Percentiles rank a stretch among this genome's conserved stretches.
Conservation (phyloP, 1,140 invertebrate genomes). For the Scylla paramamosain region DNA sequence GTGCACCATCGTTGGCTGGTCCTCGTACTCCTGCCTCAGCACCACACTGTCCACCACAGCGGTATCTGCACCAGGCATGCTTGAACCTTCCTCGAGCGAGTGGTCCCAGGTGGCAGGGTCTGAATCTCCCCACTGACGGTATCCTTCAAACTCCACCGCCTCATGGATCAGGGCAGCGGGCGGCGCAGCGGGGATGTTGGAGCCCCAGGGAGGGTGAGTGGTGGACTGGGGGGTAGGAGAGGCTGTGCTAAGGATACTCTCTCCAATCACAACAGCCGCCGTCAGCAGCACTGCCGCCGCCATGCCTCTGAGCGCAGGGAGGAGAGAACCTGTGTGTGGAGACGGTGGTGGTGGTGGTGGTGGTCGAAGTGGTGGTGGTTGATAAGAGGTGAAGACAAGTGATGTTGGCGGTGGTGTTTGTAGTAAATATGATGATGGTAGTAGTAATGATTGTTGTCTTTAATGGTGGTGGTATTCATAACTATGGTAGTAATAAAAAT, state of each 20-base stretch:
- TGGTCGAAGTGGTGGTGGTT: not conserved
- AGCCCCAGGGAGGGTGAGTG: not conserved
- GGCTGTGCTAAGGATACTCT: not conserved
- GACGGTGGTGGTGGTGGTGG: constrained; percentile 29
- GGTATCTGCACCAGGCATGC: not conserved
- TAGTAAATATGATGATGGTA: not conserved
- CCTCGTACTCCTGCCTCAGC: constrained; percentile 44
- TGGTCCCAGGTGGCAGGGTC: too few relatives aligned
- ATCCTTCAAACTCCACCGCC: too few relatives aligned
- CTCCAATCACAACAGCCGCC: too few relatives aligned
- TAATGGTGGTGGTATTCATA: too few relatives aligned
- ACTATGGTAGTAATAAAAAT: too few relatives aligned
- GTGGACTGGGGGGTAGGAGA: not conserved
- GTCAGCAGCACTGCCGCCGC: too few relatives aligned
- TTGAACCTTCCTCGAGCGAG: too few relatives aligned
- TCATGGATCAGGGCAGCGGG: not conserved
- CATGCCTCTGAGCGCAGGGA: too few relatives aligned
- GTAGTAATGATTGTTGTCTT: too few relatives aligned
- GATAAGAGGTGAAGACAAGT: not conserved
- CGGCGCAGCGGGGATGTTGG: not conserved
- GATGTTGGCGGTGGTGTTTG: not conserved
- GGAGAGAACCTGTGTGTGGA: not conserved
- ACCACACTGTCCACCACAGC: not conserved
- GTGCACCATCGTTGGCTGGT: constrained; percentile 50
- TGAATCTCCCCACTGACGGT: too few relatives aligned